These are phyloP conservation scores for Encarsia formosa DNA, from an alignment of 2,888 invertebrate genomes.

Conservation along the genomic window DNA sequence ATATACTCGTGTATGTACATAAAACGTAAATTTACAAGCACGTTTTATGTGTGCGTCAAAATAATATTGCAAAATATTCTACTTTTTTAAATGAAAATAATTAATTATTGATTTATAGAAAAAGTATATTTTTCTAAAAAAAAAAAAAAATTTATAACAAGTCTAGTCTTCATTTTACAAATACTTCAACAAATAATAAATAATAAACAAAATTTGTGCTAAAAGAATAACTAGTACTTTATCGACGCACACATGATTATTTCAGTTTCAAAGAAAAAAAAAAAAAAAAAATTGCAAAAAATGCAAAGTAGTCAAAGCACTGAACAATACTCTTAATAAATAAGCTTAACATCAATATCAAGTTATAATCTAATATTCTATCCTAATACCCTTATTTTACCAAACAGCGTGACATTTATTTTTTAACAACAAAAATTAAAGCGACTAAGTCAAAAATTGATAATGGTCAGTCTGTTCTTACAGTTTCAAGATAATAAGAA, in stretches of 20 bases:
- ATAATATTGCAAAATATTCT: too few relatives aligned
- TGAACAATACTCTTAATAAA: conserved; percentile 18
- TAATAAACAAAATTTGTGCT: too few relatives aligned
- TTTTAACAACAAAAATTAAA: conserved; percentile 21
- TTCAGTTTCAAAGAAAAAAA: too few relatives aligned
- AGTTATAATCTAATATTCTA: conserved; percentile 14
- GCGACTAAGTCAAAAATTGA: conserved; percentile 22
- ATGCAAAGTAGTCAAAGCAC: conserved; percentile 20
- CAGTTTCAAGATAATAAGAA: conserved; percentile 5
- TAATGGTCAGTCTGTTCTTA: conserved; percentile 14
- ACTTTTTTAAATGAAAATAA: not conserved
- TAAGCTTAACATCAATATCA: conserved; percentile 23
- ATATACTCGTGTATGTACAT: conserved; percentile 17
- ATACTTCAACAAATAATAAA: too few relatives aligned
- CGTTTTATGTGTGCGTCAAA: conserved; percentile 4
- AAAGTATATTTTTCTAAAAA: too few relatives aligned
- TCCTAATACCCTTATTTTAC: conserved; percentile 24
- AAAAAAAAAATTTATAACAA: too few relatives aligned
- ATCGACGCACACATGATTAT: too few relatives aligned
- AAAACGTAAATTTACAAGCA: conserved; percentile 12
- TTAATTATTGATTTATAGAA: not conserved
- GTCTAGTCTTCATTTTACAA: too few relatives aligned
- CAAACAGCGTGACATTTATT: conserved; percentile 17
- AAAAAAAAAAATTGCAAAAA: conserved; percentile 8
- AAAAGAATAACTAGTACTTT: too few relatives aligned